Conservation (phyloP, 2,113 vertebrate genomes). For the Eurypyga helias region DNA sequence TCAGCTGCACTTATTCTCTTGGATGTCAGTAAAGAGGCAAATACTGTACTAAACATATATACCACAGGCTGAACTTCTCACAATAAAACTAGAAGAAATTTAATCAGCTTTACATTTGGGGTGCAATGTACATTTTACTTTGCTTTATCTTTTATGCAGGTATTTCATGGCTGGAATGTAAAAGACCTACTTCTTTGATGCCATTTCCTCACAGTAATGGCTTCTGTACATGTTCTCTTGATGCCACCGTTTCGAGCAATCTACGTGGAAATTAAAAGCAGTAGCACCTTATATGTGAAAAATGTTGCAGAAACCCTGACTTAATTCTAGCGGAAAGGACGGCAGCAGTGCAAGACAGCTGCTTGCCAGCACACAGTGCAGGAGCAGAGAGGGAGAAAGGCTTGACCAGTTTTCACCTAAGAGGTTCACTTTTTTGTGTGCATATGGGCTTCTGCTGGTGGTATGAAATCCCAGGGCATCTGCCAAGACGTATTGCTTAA, state of each 20-base stretch:
- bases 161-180: conserved; percentile 31
- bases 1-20: not conserved
- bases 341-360: not conserved
- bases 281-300: not conserved
- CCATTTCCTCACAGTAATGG: not conserved
- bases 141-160: conserved; percentile 32
- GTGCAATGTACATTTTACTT: conserved; percentile 53
- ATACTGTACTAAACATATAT: not conserved
- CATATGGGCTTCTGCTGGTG: conserved; percentile 49
- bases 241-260: not conserved
- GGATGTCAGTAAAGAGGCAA: not conserved
- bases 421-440: conserved; percentile 54
- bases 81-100: conserved; percentile 35
- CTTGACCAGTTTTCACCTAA: conserved; percentile 53
- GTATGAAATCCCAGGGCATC: conserved; percentile 59
- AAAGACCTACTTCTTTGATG: conserved; percentile 32
- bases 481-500: conserved; percentile 76
- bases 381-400: not conserved
- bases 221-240: not conserved
- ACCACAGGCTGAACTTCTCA: not conserved
- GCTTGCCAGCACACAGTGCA: not conserved
- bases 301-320: not conserved
- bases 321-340: not conserved
- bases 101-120: conserved; percentile 47
- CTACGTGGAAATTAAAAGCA: conserved; percentile 40